These are phyloP conservation scores for Cryptotermes secundus DNA, from an alignment of 1,140 invertebrate genomes.

Conservation along the genomic window DNA sequence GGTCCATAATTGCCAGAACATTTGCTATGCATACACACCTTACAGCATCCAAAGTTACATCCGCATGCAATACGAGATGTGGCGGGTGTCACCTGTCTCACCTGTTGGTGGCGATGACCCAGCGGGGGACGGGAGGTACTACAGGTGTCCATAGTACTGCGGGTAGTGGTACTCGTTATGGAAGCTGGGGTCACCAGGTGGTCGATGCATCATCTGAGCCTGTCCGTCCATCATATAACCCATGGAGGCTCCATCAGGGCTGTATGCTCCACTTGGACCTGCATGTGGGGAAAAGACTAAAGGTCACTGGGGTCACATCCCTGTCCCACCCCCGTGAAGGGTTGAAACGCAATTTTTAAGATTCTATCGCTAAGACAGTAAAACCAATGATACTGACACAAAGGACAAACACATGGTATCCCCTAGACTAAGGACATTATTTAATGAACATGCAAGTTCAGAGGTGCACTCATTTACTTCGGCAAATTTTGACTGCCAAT, in stretches of 20 bases:
- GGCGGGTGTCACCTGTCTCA: background rate
- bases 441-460: too few relatives aligned
- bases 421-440: too few relatives aligned
- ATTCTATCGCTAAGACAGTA: background rate
- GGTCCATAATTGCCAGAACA: too few relatives aligned
- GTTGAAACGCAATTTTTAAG: background rate
- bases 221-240: slow-evolving; percentile 97
- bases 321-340: slow-evolving; percentile 31
- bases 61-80: background rate
- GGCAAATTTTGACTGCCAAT: too few relatives aligned
- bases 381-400: too few relatives aligned
- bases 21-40: background rate
- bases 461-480: too few relatives aligned
- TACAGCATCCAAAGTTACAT: background rate
- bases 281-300: slow-evolving; percentile 86
- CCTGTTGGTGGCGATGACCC: slow-evolving; percentile 21
- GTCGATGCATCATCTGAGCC: slow-evolving; percentile 91
- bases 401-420: too few relatives aligned
- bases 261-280: slow-evolving; percentile 91
- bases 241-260: slow-evolving; percentile 86
- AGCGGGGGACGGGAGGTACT: slow-evolving; percentile 42
- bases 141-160: slow-evolving; percentile 89
- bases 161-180: slow-evolving; percentile 90
- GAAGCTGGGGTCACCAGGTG: slow-evolving; percentile 84
- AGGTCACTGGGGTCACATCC: slow-evolving; percentile 54